These are phyloP conservation scores for Hirundo rustica DNA, from an alignment of 2,797 vertebrate genomes.

Conservation along the genomic window DNA sequence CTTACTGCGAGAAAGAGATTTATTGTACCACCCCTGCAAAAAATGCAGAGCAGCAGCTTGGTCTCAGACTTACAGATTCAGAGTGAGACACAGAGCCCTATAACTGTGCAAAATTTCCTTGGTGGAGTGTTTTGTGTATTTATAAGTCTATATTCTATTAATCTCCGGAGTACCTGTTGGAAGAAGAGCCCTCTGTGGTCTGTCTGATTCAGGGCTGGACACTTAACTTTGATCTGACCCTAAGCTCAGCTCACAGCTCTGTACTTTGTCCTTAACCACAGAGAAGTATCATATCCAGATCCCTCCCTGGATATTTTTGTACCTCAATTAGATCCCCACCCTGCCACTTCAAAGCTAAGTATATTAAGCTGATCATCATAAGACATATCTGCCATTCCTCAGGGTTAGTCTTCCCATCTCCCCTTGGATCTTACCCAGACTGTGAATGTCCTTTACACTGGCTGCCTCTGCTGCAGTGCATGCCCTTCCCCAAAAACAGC, in stretches of 20 bases:
- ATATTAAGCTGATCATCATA: not conserved
- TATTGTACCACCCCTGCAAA: not conserved
- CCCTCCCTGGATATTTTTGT: not conserved
- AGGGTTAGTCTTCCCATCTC: not conserved
- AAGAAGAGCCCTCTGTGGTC: not conserved
- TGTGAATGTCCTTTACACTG: not conserved
- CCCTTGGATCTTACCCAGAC: constrained; percentile 25
- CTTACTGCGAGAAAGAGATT: not conserved
- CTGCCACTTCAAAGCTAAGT: constrained; percentile 17
- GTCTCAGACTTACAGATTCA: not conserved
- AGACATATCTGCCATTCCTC: constrained; percentile 15
- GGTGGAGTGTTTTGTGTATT: not conserved
- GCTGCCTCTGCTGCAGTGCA: not conserved
- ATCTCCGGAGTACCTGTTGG: not conserved
- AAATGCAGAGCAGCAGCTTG: not conserved
- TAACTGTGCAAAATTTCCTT: not conserved
- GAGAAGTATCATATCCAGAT: not conserved
- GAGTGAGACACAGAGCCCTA: not conserved
- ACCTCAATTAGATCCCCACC: not conserved
- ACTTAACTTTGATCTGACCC: not conserved
- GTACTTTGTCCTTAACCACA: not conserved
- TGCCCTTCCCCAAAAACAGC: not conserved
- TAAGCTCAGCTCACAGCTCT: not conserved
- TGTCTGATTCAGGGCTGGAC: not conserved
- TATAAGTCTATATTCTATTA: not conserved